Conservation (phyloP, 92 coral and sea anemone genomes). For the Actinernus sp. region DNA sequence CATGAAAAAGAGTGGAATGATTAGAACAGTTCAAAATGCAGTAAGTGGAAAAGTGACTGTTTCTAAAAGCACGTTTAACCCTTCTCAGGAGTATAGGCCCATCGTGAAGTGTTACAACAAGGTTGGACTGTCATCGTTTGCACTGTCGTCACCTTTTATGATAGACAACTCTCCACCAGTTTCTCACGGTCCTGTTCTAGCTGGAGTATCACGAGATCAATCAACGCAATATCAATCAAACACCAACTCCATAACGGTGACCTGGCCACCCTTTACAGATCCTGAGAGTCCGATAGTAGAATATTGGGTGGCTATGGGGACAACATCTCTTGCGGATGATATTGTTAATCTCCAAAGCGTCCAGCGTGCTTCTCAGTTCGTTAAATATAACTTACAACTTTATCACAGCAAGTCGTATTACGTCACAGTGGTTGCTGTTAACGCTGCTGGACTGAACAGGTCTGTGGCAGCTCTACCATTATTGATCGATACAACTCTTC, state of each 20-base stretch:
- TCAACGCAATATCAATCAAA: slow-evolving; percentile 61
- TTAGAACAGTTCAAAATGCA: slow-evolving; percentile 4
- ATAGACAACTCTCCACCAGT: slow-evolving; percentile 77
- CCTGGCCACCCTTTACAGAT: slow-evolving; percentile 80
- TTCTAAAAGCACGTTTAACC: background rate
- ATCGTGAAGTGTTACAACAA: slow-evolving; percentile 62
- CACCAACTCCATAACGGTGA: slow-evolving; percentile 20
- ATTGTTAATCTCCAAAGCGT: slow-evolving; percentile 42
- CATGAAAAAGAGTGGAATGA: slow-evolving; percentile 1
- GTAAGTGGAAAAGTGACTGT: slow-evolving; percentile 26
- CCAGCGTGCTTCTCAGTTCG: slow-evolving; percentile 46
- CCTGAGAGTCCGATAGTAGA: slow-evolving; percentile 70
- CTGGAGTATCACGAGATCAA: slow-evolving; percentile 54
- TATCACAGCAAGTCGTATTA: slow-evolving; percentile 42
- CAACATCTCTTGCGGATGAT: slow-evolving; percentile 52
- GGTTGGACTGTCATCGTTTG: slow-evolving; percentile 57
- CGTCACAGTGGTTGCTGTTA: slow-evolving; percentile 73
- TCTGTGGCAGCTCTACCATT: slow-evolving; percentile 57
- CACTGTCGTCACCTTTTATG: slow-evolving; percentile 48
- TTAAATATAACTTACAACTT: slow-evolving; percentile 37
- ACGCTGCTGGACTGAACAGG: slow-evolving; percentile 76
- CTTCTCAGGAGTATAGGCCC: slow-evolving; percentile 46
- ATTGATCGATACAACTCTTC: slow-evolving; percentile 72
- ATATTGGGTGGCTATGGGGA: slow-evolving; percentile 70
- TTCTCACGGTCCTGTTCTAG: slow-evolving; percentile 29